Percentiles rank a stretch among this genome's conserved stretches.
Evolutionary conservation across 2,888 invertebrate species (phyloP).

Genomic region (Nezara viridula): DNA sequence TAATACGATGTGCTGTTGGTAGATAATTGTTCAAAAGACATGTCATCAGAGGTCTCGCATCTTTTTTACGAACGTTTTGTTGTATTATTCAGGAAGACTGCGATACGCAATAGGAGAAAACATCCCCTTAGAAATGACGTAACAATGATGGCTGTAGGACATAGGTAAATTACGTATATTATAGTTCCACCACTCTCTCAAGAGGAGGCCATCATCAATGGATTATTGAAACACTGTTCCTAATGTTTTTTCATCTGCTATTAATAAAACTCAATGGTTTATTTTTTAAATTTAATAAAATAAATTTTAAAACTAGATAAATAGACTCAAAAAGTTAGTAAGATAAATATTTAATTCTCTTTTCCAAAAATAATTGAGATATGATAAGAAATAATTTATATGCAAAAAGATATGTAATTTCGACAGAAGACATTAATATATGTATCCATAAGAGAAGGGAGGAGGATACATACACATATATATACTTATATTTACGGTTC

Average conservation of each 20-base stretch:
- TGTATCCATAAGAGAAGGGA: too few species aligned
- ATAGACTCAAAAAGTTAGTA: too few species aligned
- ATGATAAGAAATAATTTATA: too few species aligned
- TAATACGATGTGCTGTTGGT: neutral
- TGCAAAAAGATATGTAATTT: too few species aligned
- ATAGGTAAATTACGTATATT: neutral
- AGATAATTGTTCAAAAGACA: conserved; percentile 1
- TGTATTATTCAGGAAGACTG: neutral
- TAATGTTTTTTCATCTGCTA: neutral
- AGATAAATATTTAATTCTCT: too few species aligned
- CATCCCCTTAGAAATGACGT: neutral
- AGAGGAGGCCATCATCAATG: neutral
- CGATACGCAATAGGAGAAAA: neutral
- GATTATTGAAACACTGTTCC: neutral
- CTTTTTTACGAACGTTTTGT: neutral
- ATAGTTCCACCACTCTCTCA: neutral
- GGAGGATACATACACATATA: too few species aligned
- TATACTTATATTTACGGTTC: too few species aligned
- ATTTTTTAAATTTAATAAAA: too few species aligned
- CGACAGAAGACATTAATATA: too few species aligned
- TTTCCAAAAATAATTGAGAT: too few species aligned
- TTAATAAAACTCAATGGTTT: neutral
- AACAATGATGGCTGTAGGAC: neutral
- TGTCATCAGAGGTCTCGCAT: neutral
- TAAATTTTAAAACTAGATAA: too few species aligned